phyloP scores from a whole-genome alignment of 2,797 vertebrate species.

The Gambusia yucatana region DNA sequence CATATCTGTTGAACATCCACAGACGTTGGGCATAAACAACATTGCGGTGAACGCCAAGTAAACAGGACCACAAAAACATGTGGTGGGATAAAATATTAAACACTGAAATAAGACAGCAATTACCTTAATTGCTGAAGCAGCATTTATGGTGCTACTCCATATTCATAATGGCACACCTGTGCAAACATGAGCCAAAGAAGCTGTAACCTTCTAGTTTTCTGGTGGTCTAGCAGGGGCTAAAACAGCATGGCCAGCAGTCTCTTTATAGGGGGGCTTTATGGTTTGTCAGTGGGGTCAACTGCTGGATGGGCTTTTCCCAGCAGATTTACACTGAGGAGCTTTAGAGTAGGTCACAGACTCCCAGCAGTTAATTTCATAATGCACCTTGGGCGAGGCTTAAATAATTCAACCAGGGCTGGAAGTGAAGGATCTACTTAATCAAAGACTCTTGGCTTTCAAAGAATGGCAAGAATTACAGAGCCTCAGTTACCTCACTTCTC shows the following conservation, averaged over 20 bases:
- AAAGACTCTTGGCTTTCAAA: constrained; percentile 57
- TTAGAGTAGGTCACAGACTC: constrained; percentile 64
- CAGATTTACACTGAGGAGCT: constrained; percentile 69
- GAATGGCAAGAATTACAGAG: constrained; percentile 28
- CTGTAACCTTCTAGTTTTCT: constrained; percentile 53
- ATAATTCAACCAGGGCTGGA: constrained; percentile 64
- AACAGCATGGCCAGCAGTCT: constrained; percentile 69
- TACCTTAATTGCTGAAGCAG: constrained; percentile 54
- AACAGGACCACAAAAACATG: constrained; percentile 24
- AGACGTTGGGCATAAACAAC: constrained; percentile 37
- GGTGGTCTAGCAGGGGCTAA: constrained; percentile 27
- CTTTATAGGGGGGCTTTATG: constrained; percentile 73
- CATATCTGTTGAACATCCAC: constrained; percentile 57
- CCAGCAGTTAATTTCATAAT: constrained; percentile 79
- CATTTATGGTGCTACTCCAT: constrained; percentile 31
- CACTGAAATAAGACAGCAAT: constrained; percentile 26
- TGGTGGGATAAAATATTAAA: constrained; percentile 16
- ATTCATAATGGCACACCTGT: constrained; percentile 53
- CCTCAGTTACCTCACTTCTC: constrained; percentile 14
- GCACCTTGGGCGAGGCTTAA: constrained; percentile 67
- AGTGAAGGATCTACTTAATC: constrained; percentile 71
- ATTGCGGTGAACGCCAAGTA: constrained; percentile 31
- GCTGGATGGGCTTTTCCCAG: constrained; percentile 53
- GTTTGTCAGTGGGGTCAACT: constrained; percentile 62
- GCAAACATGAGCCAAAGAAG: constrained; percentile 38